These are phyloP conservation scores for Hemithea aestivaria DNA, from an alignment of 2,888 invertebrate genomes.

Conservation along the genomic window DNA sequence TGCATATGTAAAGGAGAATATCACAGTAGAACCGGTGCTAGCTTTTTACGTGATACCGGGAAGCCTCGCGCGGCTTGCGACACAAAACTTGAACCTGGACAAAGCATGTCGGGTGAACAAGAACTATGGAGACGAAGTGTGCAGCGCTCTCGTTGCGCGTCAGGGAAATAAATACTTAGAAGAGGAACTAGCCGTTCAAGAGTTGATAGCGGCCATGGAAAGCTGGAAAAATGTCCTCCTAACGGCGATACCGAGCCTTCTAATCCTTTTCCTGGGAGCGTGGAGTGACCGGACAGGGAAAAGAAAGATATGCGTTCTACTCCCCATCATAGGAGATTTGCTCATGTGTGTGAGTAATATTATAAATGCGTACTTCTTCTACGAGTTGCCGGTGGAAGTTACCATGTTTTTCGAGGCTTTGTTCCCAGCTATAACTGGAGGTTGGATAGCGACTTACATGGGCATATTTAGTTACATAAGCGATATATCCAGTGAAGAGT, in stretches of 20 bases:
- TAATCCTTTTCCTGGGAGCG: conserved; percentile 79
- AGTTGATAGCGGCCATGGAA: conserved; percentile 74
- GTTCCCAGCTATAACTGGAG: conserved; percentile 74
- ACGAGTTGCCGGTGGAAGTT: conserved; percentile 73
- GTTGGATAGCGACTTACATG: conserved; percentile 77
- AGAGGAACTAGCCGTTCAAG: conserved; percentile 81
- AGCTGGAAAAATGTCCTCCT: conserved; percentile 76
- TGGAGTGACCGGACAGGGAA: conserved; percentile 80
- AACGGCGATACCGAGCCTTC: conserved; percentile 73
- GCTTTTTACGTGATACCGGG: conserved; percentile 82
- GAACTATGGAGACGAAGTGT: conserved; percentile 82
- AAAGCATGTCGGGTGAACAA: conserved; percentile 91
- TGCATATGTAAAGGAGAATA: conserved; percentile 70
- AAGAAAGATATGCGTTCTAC: conserved; percentile 76
- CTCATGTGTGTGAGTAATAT: conserved; percentile 69
- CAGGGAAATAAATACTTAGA: conserved; percentile 81
- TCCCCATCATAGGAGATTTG: conserved; percentile 77
- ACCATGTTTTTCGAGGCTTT: conserved; percentile 74
- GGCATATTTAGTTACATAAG: conserved; percentile 81
- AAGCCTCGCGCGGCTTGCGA: conserved; percentile 84
- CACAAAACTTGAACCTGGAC: conserved; percentile 90
- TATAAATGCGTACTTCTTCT: conserved; percentile 73
- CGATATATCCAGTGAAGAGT: conserved; percentile 74
- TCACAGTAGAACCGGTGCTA: conserved; percentile 83
- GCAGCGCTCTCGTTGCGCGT: conserved; percentile 85